phyloP scores from a whole-genome alignment of 1,140 invertebrate species.

The Drosophila subpulchrella region DNA sequence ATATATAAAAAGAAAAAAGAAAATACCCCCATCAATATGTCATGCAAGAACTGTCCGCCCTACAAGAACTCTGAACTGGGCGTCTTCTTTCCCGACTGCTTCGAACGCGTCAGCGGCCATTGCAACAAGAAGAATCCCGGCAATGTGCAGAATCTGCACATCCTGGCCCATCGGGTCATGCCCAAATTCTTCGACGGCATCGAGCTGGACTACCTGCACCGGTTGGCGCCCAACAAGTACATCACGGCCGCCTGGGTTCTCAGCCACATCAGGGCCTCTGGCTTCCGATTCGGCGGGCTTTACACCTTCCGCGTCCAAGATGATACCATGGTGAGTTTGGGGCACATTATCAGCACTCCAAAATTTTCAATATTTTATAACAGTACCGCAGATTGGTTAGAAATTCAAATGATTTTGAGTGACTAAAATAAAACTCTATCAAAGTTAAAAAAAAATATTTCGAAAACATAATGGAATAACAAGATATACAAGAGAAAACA shows the following conservation, averaged over 20 bases:
- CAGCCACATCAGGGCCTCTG: constrained; percentile 68
- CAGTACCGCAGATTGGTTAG: too few species aligned
- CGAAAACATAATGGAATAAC: too few species aligned
- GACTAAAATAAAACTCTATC: too few species aligned
- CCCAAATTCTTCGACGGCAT: constrained; percentile 79
- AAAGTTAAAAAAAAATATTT: too few species aligned
- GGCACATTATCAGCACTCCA: too few species aligned
- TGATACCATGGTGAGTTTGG: constrained; percentile 69
- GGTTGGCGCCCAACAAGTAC: constrained; percentile 72
- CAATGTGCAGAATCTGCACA: constrained; percentile 69
- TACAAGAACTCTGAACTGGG: constrained; percentile 25
- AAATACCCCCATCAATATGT: constrained; percentile 31
- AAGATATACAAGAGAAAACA: too few species aligned
- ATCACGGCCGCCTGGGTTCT: constrained; percentile 68
- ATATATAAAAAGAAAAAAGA: neutral
- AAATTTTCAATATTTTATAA: too few species aligned
- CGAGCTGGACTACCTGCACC: constrained; percentile 72
- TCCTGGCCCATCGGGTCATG: constrained; percentile 73
- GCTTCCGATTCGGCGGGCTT: constrained; percentile 79
- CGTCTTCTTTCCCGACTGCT: constrained; percentile 61
- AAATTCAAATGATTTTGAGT: too few species aligned
- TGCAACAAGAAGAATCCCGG: constrained; percentile 71
- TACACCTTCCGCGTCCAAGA: constrained; percentile 64
- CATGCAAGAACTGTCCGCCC: constrained; percentile 61
- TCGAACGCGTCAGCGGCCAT: constrained; percentile 52